These are phyloP conservation scores for Selenia dentaria DNA, from an alignment of 2,888 invertebrate genomes.

Conservation along the genomic window DNA sequence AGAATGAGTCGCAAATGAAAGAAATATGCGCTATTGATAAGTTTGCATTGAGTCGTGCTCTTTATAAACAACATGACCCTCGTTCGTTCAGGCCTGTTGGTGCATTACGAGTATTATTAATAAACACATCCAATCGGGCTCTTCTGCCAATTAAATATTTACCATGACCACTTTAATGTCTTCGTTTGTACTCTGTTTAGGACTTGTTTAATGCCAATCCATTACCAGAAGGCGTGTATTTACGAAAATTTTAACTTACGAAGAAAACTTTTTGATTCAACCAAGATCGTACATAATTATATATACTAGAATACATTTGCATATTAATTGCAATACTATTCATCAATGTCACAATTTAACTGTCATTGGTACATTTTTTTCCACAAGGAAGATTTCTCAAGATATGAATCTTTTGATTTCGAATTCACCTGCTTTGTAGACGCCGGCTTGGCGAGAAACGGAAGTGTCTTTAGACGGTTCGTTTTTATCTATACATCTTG, in stretches of 20 bases:
- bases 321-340: conserved; percentile 35
- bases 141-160: conserved; percentile 68
- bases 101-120: conserved; percentile 52
- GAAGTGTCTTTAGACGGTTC: conserved; percentile 22
- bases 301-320: conserved; percentile 1
- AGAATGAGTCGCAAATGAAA: conserved; percentile 6
- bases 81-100: conserved; percentile 53
- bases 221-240: too few species aligned
- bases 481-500: conserved; percentile 5
- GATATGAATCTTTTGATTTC: conserved; percentile 25
- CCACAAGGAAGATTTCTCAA: conserved; percentile 27
- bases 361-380: conserved; percentile 22
- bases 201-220: conserved; percentile 34
- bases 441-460: conserved; percentile 21
- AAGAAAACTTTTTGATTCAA: too few species aligned
- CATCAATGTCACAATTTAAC: conserved; percentile 32
- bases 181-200: conserved; percentile 27
- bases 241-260: too few species aligned
- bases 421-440: conserved; percentile 27
- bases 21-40: conserved; percentile 19
- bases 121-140: conserved; percentile 66
- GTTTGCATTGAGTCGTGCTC: conserved; percentile 61
- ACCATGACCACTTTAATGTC: conserved; percentile 34
- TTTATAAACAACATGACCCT: conserved; percentile 66
- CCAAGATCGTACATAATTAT: too few species aligned